phyloP scores from a whole-genome alignment of 2,797 vertebrate species.

The Lophotriccus pileatus region DNA sequence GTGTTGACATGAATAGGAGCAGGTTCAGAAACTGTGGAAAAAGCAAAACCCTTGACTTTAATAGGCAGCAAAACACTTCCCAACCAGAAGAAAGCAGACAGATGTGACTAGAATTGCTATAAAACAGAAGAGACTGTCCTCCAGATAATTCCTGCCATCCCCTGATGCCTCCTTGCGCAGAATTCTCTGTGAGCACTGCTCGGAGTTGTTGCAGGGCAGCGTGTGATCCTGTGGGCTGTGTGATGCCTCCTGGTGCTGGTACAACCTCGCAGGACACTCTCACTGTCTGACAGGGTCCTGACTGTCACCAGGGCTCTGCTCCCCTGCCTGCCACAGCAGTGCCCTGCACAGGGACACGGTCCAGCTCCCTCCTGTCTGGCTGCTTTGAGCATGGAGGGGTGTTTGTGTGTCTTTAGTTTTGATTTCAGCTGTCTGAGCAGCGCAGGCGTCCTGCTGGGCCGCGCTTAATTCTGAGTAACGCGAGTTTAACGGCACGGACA shows the following conservation, averaged over 20 bases:
- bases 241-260: not conserved
- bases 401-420: not conserved
- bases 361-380: not conserved
- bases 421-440: not conserved
- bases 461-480: not conserved
- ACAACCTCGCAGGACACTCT: not conserved
- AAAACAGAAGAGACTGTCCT: not conserved
- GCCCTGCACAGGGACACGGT: fast-evolving
- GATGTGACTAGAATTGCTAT: not conserved
- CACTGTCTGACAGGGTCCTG: not conserved
- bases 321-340: not conserved
- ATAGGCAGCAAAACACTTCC: not conserved
- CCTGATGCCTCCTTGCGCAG: not conserved
- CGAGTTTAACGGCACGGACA: not conserved
- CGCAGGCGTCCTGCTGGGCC: not conserved
- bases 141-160: not conserved
- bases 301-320: not conserved
- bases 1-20: not conserved
- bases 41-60: not conserved
- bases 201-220: not conserved
- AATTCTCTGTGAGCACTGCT: not conserved
- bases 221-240: fast-evolving
- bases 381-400: not conserved
- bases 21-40: not conserved
- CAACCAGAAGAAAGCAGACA: not conserved